Percentiles rank a stretch among this genome's conserved stretches.
phyloP scores from a whole-genome alignment of 2,888 invertebrate genomes.

The Neocrepidodera transversa region DNA sequence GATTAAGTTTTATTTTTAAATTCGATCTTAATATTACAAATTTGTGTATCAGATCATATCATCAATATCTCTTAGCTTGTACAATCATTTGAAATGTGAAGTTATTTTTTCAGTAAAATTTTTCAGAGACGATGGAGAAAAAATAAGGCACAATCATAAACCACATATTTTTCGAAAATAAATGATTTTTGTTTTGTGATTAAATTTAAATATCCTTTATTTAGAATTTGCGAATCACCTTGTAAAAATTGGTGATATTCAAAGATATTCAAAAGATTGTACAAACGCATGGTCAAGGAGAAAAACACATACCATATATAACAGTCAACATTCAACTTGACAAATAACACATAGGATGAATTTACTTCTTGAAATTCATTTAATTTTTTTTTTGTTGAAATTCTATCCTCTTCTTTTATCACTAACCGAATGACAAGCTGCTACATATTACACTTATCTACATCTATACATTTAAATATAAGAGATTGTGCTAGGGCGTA shows the following conservation, averaged over 20 bases:
- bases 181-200: too few relatives aligned
- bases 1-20: constrained; percentile 14
- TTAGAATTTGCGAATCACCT: too few relatives aligned
- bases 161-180: too few relatives aligned
- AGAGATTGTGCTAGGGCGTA: constrained; percentile 47
- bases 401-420: constrained; percentile 23
- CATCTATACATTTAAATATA: constrained; percentile 57
- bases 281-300: constrained; percentile 39
- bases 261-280: constrained; percentile 22
- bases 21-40: constrained; percentile 3
- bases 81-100: constrained; percentile 22
- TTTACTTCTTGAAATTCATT: constrained; percentile 35
- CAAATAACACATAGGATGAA: constrained; percentile 54
- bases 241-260: too few relatives aligned
- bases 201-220: too few relatives aligned
- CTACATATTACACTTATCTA: constrained; percentile 57
- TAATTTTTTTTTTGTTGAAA: constrained; percentile 36
- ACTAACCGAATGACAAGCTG: constrained; percentile 50
- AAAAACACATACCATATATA: constrained; percentile 52
- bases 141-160: too few relatives aligned
- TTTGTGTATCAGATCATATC: constrained; percentile 20
- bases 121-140: too few relatives aligned
- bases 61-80: constrained; percentile 15
- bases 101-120: too few relatives aligned
- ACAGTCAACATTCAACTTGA: constrained; percentile 57